Percentiles rank a stretch among this genome's conserved stretches.
These are phyloP conservation scores for Nipponia nippon DNA, from an alignment of 2,113 vertebrate species.

Conservation along the genomic window DNA sequence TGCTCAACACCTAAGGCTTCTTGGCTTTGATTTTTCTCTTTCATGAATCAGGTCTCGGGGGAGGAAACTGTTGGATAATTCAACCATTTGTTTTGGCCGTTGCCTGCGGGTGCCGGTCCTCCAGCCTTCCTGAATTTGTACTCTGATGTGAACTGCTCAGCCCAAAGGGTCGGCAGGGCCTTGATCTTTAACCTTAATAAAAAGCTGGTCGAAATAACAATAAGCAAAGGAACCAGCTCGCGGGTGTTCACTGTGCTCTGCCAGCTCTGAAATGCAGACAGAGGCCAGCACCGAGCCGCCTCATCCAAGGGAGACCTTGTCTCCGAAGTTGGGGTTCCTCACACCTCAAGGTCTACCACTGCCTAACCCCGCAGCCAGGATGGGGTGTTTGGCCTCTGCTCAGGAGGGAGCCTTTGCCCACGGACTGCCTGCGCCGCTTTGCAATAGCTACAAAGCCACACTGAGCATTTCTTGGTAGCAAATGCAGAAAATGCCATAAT, in stretches of 20 bases:
- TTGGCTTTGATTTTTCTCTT: background rate
- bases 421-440: background rate
- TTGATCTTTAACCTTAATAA: background rate
- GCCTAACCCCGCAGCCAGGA: background rate
- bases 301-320: background rate
- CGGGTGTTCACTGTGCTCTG: background rate
- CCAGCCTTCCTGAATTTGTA: background rate
- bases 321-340: background rate
- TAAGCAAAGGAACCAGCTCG: background rate
- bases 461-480: background rate
- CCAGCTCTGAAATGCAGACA: background rate
- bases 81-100: constrained; percentile 27
- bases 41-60: background rate
- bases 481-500: fast-evolving
- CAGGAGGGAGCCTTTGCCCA: background rate
- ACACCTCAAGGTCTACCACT: fast-evolving
- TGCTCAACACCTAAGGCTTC: background rate
- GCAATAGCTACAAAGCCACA: too few relatives aligned
- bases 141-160: background rate
- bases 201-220: background rate
- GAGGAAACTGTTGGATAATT: constrained; percentile 32
- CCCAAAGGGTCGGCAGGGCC: background rate
- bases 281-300: background rate
- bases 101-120: background rate
- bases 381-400: background rate